phyloP scores from a whole-genome alignment of 2,888 invertebrate species.

The Acanthopleura granulata region DNA sequence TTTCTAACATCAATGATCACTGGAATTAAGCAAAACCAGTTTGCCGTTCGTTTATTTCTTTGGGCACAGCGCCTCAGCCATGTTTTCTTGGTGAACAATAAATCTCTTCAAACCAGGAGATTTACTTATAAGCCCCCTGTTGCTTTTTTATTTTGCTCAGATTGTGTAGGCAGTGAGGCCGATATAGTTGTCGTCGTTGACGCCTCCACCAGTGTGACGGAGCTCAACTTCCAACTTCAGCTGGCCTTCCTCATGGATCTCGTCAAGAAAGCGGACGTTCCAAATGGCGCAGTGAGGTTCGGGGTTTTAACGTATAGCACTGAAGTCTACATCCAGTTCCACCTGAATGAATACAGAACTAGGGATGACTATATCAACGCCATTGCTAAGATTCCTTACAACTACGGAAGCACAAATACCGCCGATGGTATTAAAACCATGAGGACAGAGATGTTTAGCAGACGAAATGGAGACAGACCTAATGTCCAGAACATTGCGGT shows the following conservation, averaged over 20 bases:
- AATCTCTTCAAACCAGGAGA: too few species aligned
- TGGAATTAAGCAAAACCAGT: too few species aligned
- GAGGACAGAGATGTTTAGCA: conserved; percentile 49
- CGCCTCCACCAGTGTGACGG: conserved; percentile 58
- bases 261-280: conserved; percentile 47
- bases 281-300: conserved; percentile 50
- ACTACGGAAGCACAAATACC: conserved; percentile 62
- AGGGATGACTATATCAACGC: conserved; percentile 46
- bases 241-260: conserved; percentile 52
- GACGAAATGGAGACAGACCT: conserved; percentile 53
- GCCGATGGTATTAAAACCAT: conserved; percentile 54
- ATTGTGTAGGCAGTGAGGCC: conserved; percentile 30
- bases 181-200: conserved; percentile 61
- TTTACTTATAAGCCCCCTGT: too few species aligned
- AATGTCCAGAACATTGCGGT: conserved; percentile 53
- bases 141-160: too few species aligned
- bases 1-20: too few species aligned
- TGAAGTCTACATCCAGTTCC: conserved; percentile 46
- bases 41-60: too few species aligned
- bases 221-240: conserved; percentile 50
- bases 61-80: too few species aligned
- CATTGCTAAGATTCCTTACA: conserved; percentile 49
- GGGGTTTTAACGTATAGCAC: conserved; percentile 58
- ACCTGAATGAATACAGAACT: conserved; percentile 44
- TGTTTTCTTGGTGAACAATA: too few species aligned